Conservation (phyloP, 2,797 vertebrate genomes). For the Meda fulgida region DNA sequence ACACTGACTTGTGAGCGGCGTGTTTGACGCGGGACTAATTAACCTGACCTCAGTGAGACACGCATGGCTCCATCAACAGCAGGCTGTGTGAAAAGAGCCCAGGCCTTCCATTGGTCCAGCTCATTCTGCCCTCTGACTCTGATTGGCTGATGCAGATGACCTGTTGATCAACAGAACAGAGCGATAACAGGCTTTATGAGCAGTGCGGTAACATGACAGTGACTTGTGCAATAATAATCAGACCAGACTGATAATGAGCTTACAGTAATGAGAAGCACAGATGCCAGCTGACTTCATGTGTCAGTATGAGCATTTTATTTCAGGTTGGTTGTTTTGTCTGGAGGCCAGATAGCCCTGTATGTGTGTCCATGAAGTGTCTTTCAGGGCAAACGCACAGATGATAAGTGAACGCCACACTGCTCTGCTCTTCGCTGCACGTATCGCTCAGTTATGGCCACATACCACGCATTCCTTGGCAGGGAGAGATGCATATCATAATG, state of each 20-base stretch:
- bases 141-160: constrained; percentile 49
- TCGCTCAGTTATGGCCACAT: constrained; percentile 55
- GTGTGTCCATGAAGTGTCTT: not conserved
- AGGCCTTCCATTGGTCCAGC: not conserved
- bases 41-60: constrained; percentile 45
- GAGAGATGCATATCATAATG: constrained; percentile 43
- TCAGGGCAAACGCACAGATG: not conserved
- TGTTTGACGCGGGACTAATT: constrained; percentile 30
- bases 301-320: not conserved
- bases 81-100: not conserved
- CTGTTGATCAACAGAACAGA: constrained; percentile 57
- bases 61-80: not conserved
- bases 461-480: constrained; percentile 70
- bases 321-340: not conserved
- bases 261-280: constrained; percentile 47
- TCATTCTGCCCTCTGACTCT: constrained; percentile 18
- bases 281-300: not conserved
- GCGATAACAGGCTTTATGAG: constrained; percentile 42
- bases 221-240: constrained; percentile 25
- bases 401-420: constrained; percentile 57
- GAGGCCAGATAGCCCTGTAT: not conserved
- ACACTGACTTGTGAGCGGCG: constrained; percentile 53
- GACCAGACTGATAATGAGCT: constrained; percentile 60
- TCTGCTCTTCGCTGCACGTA: constrained; percentile 12
- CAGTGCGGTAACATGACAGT: not conserved